Percentiles rank a stretch among this genome's conserved stretches.
phyloP scores from a whole-genome alignment of 2,888 invertebrate genomes.

The Smittia sp. region DNA sequence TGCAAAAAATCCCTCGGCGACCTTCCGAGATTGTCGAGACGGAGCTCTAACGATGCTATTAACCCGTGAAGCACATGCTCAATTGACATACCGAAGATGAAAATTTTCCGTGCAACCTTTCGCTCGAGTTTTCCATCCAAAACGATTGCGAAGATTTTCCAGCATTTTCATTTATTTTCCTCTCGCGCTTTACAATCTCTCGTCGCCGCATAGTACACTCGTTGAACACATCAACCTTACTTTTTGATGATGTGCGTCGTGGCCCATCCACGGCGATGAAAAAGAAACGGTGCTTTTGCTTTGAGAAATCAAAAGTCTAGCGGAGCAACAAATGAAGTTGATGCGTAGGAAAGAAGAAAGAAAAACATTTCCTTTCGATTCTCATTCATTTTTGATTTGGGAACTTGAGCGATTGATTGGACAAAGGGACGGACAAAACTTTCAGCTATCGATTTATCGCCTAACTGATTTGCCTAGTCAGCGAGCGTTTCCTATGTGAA shows the following conservation, averaged over 20 bases:
- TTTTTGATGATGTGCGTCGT: background rate
- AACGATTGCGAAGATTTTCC: background rate
- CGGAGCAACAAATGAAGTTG: too few species aligned
- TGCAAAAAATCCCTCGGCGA: too few species aligned
- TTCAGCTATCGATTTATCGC: too few species aligned
- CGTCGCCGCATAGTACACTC: background rate
- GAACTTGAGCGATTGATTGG: too few species aligned
- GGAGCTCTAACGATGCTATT: background rate
- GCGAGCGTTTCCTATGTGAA: too few species aligned
- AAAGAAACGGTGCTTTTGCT: background rate
- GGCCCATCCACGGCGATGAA: background rate
- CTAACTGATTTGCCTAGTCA: too few species aligned
- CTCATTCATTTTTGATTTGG: too few species aligned
- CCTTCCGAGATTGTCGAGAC: too few species aligned
- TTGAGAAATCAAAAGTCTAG: background rate
- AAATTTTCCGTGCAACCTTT: background rate
- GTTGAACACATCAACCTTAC: background rate
- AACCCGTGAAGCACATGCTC: background rate
- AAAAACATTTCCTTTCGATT: too few species aligned
- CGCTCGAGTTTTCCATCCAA: background rate
- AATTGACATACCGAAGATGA: background rate
- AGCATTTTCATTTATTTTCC: background rate
- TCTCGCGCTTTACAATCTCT: background rate
- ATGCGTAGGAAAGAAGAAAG: too few species aligned
- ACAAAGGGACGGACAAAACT: too few species aligned